Evolutionary conservation across 2,797 vertebrate genomes (phyloP), one percentile per base, ranked within the genome.

Genomic region (Pteropus rufus): DNA sequence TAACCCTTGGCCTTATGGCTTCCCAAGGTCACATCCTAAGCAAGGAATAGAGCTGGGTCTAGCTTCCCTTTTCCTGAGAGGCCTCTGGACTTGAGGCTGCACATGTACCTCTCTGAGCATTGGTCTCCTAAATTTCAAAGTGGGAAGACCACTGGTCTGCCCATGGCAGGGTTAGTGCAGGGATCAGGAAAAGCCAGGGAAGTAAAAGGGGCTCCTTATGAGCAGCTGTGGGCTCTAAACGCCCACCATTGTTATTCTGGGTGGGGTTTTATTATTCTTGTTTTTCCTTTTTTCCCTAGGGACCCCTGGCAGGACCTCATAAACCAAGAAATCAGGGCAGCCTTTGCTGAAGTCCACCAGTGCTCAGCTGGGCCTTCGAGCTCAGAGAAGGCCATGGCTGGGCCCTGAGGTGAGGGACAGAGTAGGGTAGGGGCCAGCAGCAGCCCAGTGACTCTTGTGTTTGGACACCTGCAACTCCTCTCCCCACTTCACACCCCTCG

Each of bases 261-360:
- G 29, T 7, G 9, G 9, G 2, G 7, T 31, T 31, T 96, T 44
- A 60, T 23, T 24, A 44, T 15, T 69, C n/a, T 26, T 15, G 0
- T 56, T 75, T 92, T 44, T 93, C 36, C 36, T 0, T 90, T 90
- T 96, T 96, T 79, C n/a, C 36, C 31, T 94, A 98, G 98, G 24
- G 91, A 92, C 5, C 96, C 94, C 6, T 98, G 98, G 98, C 94
- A 98, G 73, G 94, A 97, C 16, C 15, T 49, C 7, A 95, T 98
- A 89, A 97, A 96, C 60, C 97, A 95, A 82, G 98, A 98, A 97
- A 92, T 98, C 87, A 98, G 90, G 89, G 76, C 26, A 26, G 97
- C 97, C 46, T 95, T 98, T 93, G 97, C 69, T 29, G 67, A 39
- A 75, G 97, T 96, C 11, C 97, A 58, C 67, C 96, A n/a, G 34